Evolutionary conservation across 1,140 invertebrate species (phyloP).

Genomic region (Mylabris phalerata): DNA sequence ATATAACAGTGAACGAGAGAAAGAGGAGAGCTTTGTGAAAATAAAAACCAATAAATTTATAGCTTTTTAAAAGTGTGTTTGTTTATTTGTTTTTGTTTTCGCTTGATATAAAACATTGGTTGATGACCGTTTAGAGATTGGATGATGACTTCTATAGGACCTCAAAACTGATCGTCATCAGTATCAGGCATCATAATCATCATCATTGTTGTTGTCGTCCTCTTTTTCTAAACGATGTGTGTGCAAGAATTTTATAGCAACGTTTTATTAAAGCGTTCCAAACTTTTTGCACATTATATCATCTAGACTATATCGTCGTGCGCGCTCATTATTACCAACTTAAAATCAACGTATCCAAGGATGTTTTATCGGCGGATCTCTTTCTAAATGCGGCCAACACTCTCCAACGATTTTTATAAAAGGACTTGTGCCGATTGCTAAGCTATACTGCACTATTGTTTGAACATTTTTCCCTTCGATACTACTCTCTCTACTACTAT

Average conservation of each 20-base stretch:
- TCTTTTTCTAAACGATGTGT: slow-evolving; percentile 14
- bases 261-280: slow-evolving; percentile 11
- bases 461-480: too few relatives aligned
- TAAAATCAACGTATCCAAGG: too few relatives aligned
- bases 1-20: too few relatives aligned
- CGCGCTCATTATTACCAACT: slow-evolving; percentile 9
- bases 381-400: too few relatives aligned
- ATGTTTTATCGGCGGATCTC: too few relatives aligned
- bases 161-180: slow-evolving; percentile 24
- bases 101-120: slow-evolving; percentile 34
- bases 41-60: slow-evolving; percentile 40
- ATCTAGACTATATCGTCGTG: not conserved
- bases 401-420: too few relatives aligned
- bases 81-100: too few relatives aligned
- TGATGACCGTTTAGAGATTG: not conserved
- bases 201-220: slow-evolving; percentile 27
- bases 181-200: slow-evolving; percentile 19
- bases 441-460: too few relatives aligned
- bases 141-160: too few relatives aligned
- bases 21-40: slow-evolving; percentile 15
- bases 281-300: slow-evolving; percentile 13
- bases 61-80: slow-evolving; percentile 34
- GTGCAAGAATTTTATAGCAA: slow-evolving; percentile 30
- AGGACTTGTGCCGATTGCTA: too few relatives aligned
- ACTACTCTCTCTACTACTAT: too few relatives aligned